Conservation (phyloP, 2,797 vertebrate genomes). For the Cichlasoma orientale region DNA sequence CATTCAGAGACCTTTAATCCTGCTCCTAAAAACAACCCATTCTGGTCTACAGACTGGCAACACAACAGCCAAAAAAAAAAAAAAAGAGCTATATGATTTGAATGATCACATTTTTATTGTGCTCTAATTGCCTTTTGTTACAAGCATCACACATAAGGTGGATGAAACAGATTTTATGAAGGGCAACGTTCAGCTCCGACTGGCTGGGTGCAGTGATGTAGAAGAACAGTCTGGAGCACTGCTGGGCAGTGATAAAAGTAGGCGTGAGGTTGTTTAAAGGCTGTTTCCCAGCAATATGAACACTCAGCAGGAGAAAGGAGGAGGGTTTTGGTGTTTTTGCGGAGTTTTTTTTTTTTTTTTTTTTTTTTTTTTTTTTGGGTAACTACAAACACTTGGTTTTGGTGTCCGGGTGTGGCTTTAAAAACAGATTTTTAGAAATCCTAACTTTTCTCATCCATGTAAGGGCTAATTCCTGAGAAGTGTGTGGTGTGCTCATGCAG, state of each 20-base stretch:
- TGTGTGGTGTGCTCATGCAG: conserved; percentile 29
- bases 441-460: conserved; percentile 46
- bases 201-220: conserved; percentile 13
- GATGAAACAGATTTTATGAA: conserved; percentile 33
- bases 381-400: conserved; percentile 70
- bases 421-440: conserved; percentile 45
- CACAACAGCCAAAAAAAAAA: not conserved
- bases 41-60: not conserved
- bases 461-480: conserved; percentile 14
- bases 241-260: conserved; percentile 49
- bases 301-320: conserved; percentile 36
- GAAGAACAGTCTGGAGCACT: conserved; percentile 6
- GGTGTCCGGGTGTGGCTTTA: conserved; percentile 59
- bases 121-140: conserved; percentile 1
- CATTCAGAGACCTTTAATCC: not conserved
- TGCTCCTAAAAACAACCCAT: not conserved
- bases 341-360: not conserved
- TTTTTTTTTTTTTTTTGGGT: conserved; percentile 59
- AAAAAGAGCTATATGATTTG: not conserved
- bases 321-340: conserved; percentile 8
- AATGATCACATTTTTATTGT: conserved; percentile 19
- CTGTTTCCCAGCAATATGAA: conserved; percentile 67
- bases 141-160: not conserved
- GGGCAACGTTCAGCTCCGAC: conserved; percentile 31
- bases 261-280: conserved; percentile 53